Conservation (phyloP, 2,888 invertebrate genomes). For the Phortica okadai region DNA sequence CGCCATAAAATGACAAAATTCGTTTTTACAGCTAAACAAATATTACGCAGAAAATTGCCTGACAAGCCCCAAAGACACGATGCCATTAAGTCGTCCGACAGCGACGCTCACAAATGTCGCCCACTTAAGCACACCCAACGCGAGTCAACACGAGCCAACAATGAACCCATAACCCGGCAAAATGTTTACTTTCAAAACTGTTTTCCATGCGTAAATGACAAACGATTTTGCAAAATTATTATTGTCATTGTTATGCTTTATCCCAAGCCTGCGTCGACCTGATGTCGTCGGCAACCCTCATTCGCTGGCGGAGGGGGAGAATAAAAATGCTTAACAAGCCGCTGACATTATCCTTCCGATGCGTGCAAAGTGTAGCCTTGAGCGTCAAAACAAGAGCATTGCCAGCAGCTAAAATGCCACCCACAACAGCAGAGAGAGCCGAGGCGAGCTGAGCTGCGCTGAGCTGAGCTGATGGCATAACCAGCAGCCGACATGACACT, state of each 20-base stretch:
- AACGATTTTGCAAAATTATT: slow-evolving; percentile 70
- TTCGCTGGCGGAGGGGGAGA: slow-evolving; percentile 58
- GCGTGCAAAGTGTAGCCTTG: slow-evolving; percentile 45
- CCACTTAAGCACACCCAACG: not conserved
- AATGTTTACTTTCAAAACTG: slow-evolving; percentile 70
- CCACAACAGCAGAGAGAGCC: not conserved
- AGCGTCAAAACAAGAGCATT: slow-evolving; percentile 56
- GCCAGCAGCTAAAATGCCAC: not conserved
- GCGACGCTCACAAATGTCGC: not conserved
- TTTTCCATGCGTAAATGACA: slow-evolving; percentile 72
- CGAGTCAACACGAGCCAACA: not conserved
- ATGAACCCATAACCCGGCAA: not conserved
- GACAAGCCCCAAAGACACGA: slow-evolving; percentile 46
- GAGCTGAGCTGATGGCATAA: slow-evolving; percentile 40
- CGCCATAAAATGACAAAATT: slow-evolving; percentile 61
- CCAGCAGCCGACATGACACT: slow-evolving; percentile 43
- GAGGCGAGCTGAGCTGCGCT: not conserved
- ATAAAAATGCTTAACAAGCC: slow-evolving; percentile 55
- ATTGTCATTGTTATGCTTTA: slow-evolving; percentile 67
- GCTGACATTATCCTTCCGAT: slow-evolving; percentile 70
- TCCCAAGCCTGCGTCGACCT: slow-evolving; percentile 13
- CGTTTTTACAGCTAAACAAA: slow-evolving; percentile 68
- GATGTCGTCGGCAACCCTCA: slow-evolving; percentile 66
- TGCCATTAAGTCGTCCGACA: not conserved
- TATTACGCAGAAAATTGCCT: slow-evolving; percentile 70